phyloP scores from a whole-genome alignment of 2,113 vertebrate species.

The Pedionomus torquatus region DNA sequence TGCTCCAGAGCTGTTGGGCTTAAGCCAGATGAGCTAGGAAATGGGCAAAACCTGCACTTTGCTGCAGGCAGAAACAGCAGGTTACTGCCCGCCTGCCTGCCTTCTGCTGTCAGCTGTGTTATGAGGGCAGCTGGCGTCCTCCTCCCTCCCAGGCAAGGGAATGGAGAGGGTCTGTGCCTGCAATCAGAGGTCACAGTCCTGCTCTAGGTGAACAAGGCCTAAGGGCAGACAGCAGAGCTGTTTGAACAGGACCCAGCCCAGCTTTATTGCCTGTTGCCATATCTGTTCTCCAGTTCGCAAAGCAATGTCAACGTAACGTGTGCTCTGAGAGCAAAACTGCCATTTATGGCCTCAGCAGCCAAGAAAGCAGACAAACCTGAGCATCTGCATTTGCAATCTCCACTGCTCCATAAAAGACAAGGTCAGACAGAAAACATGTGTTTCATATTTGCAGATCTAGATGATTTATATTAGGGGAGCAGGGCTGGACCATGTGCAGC shows the following conservation, averaged over 20 bases:
- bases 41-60: neutral
- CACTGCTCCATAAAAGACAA: slow-evolving; percentile 38
- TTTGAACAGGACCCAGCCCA: neutral
- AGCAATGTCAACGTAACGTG: neutral
- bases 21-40: neutral
- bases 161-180: fast-evolving
- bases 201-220: neutral
- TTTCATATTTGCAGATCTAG: slow-evolving; percentile 41
- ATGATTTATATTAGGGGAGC: slow-evolving; percentile 39
- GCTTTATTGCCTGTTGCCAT: neutral
- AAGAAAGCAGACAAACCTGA: slow-evolving; percentile 39
- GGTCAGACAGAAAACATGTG: slow-evolving; percentile 58
- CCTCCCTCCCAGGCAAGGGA: too few relatives aligned
- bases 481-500: slow-evolving; percentile 22
- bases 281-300: neutral
- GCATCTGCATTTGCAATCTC: slow-evolving; percentile 60
- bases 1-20: neutral
- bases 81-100: neutral
- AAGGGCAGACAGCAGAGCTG: neutral
- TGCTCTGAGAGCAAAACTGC: slow-evolving; percentile 14
- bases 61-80: neutral
- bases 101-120: neutral
- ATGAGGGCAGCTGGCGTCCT: neutral
- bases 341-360: neutral
- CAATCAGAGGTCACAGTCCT: fast-evolving